These are phyloP conservation scores for Drosophila longiperda DNA, from an alignment of 2,888 invertebrate species.

Conservation along the genomic window DNA sequence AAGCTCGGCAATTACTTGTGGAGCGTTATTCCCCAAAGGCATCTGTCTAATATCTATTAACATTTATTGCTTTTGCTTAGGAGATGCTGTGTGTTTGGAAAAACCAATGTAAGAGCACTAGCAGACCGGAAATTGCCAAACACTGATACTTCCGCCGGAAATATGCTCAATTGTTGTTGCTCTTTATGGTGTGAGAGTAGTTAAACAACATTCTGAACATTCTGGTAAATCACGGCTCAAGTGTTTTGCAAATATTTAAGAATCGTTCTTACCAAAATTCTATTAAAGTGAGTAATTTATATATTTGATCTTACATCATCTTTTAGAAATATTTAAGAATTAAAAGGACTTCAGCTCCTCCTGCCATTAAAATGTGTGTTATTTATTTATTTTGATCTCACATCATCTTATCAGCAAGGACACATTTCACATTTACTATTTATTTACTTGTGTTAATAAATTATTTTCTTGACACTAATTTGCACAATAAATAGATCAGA, in stretches of 20 bases:
- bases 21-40: slow-evolving; percentile 52
- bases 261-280: slow-evolving; percentile 4
- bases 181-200: slow-evolving; percentile 21
- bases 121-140: slow-evolving; percentile 77
- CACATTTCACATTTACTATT: slow-evolving; percentile 50
- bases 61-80: slow-evolving; percentile 72
- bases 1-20: slow-evolving; percentile 10
- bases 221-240: slow-evolving; percentile 12
- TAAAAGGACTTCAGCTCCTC: neutral
- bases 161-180: slow-evolving; percentile 74
- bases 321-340: slow-evolving; percentile 14
- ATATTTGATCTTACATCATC: slow-evolving; percentile 11
- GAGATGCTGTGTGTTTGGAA: slow-evolving; percentile 46
- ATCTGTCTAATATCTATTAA: slow-evolving; percentile 75
- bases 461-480: slow-evolving; percentile 43
- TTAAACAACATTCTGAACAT: neutral
- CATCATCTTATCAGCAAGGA: slow-evolving; percentile 38
- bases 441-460: slow-evolving; percentile 43
- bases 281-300: slow-evolving; percentile 30
- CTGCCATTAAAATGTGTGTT: slow-evolving; percentile 26
- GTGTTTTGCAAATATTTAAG: slow-evolving; percentile 22
- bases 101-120: slow-evolving; percentile 42
- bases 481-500: slow-evolving; percentile 70
- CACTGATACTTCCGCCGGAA: slow-evolving; percentile 79
- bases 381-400: slow-evolving; percentile 18